Evolutionary conservation across 2,113 vertebrate species (phyloP), one percentile per base, ranked within the genome.

Genomic region (Coracopsis vasa): DNA sequence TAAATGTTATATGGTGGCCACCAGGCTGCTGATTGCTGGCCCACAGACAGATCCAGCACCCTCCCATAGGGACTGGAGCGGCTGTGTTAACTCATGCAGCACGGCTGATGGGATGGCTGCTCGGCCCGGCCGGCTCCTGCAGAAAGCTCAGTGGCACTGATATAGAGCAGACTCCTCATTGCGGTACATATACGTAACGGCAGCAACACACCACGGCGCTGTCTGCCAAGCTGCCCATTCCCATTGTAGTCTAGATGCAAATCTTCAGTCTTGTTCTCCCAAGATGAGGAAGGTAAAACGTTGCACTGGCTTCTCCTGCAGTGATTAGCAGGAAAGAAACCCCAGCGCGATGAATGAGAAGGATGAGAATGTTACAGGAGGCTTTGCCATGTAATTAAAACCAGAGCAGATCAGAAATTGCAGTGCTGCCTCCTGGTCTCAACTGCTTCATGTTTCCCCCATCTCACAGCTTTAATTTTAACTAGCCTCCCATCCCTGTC

Each of bases 321-420:
- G 60, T 33, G 71, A 74, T 58, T 71, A 78, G 56, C 6, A 31
- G 86, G 73, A 74, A 78, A 58, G 70, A 80, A 90, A 71, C 8
- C 5, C 28, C 90, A 65, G 58, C 0, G 0, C 5, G 2, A 44
- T 25, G 69, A 54, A 65, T 35, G 58, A 80, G 71, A 86, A n/a
- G 35, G 19, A 64, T 74, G 73, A 70, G 91, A 90, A 61, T 41
- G 14, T 33, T 79, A 64, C 28, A 47, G 45, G 35, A 87, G 37
- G 66, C 20, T 82, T 96, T 92, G 42, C 39, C 47, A 19, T 16
- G n/a, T 88, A 78, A 89, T 84, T 88, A 93, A 95, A 97, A 94
- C 23, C 80, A 86, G 81, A 62, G 39, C 21, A 51, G 75, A 83
- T n/a, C 39, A 92, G 66, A 92, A 93, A 64, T 42, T 50, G 35